Evolutionary conservation across 2,797 vertebrate genomes (phyloP).

Genomic region (Pangasius larnaudii): DNA sequence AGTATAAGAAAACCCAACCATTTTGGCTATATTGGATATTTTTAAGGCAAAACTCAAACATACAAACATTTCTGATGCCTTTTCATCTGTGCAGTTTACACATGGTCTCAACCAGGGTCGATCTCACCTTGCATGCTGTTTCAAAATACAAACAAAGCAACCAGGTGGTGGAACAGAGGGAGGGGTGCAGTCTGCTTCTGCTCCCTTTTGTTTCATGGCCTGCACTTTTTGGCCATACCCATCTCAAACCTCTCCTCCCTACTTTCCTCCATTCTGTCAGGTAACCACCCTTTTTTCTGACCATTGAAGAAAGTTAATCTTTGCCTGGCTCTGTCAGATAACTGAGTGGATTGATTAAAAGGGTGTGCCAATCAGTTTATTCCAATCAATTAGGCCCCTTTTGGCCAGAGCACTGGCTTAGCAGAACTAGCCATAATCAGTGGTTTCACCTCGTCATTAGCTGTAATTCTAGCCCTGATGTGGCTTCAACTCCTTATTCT

Average conservation of each 20-base stretch:
- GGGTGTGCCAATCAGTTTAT: slow-evolving; percentile 65
- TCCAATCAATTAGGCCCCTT: slow-evolving; percentile 64
- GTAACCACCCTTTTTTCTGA: slow-evolving; percentile 48
- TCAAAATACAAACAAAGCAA: slow-evolving; percentile 42
- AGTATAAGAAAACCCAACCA: too few species aligned
- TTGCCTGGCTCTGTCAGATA: slow-evolving; percentile 50
- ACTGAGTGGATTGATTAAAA: slow-evolving; percentile 62
- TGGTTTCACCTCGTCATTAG: slow-evolving; percentile 63
- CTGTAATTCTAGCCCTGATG: slow-evolving; percentile 60
- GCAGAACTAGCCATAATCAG: slow-evolving; percentile 56
- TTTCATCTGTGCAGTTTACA: slow-evolving; percentile 14
- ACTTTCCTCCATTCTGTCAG: slow-evolving; percentile 50
- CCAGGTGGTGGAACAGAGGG: slow-evolving; percentile 61
- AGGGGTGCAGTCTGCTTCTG: slow-evolving; percentile 43
- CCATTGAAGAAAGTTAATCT: slow-evolving; percentile 55
- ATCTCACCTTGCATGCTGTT: slow-evolving; percentile 30
- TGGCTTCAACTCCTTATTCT: slow-evolving; percentile 54
- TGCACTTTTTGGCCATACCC: slow-evolving; percentile 32
- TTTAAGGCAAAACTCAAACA: neutral
- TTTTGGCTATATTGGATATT: neutral
- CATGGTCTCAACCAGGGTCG: neutral
- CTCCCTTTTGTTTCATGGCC: slow-evolving; percentile 47
- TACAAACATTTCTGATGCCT: slow-evolving; percentile 17
- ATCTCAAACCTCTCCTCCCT: slow-evolving; percentile 28
- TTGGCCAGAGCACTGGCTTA: slow-evolving; percentile 47